Base-by-base conservation (phyloP, 2,113 vertebrate species). In the Sylvietta virens region DNA sequence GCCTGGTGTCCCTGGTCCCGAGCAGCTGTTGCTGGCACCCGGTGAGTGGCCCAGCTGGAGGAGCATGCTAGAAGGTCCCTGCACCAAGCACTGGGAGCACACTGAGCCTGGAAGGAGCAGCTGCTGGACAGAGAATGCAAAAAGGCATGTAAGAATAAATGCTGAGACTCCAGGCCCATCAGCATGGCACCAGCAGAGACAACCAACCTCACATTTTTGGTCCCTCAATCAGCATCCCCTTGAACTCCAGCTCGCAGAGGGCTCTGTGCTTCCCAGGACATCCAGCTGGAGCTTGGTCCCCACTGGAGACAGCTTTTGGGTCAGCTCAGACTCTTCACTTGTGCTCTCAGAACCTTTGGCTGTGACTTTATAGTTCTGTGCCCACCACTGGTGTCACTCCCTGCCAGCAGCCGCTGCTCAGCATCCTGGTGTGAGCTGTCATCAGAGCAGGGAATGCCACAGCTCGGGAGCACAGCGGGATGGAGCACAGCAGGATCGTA, bases 41-140 rank as follows among this genome's bases (percentile, higher is more conserved):
- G 5, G 44, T 8, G 94, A 86, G 66, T 4, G 4, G 85, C 53
- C 48, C 0, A 1, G 53, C 4, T n/a, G 31, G 57, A 94, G 85
- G 53, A 92, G 53, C 92, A 94, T 94, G 92, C 94, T 94, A 95
- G 88, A 54, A 8, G 67, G 51, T 58, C 71, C 85, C 60, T 54
- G 79, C 54, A 37, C 33, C 3, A 0, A 77, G 72, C 53, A 44
- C 53, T 33, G 15, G 50, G 3, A 90, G 40, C 78, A 69, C 60
- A 19, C 62, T 60, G 12, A 22, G 67, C 30, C 79, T 47, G 71
- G 45, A 47, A 48, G 64, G 51, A 74, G 64, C 2, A 1, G 58
- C 67, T n/a, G 70, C 16, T 4, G 23, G 53, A 79, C n/a, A 76
- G 77, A 86, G 64, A 70, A 57, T 18, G 51, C 12, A 82, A 57